Evolutionary conservation across 1,140 invertebrate species (phyloP), one percentile per base, ranked within the genome.

Genomic region (Drosophila kurseongensis): DNA sequence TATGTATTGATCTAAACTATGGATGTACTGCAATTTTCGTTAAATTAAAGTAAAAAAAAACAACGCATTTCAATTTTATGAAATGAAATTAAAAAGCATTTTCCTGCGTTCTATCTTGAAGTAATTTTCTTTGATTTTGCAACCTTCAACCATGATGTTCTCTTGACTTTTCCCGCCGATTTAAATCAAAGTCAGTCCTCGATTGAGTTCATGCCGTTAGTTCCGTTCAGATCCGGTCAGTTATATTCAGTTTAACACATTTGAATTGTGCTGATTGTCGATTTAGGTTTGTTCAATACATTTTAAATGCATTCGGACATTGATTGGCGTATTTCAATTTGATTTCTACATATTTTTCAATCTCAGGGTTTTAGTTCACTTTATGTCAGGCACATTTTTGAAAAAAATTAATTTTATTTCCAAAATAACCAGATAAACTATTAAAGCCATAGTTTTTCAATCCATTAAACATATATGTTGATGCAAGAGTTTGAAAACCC

Each of bases 261-360:
- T 52, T 51, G 16, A 23, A 48, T 67, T 55, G 50, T 32, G 38
- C 36, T 51, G 29, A 38, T 38, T 63, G 5, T 3, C 12, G 23
- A 59, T 23, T 59, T 29, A 36, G 58, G 10, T 63, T 62, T 18
- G 14, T n/a, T 62, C 32, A 32, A 41, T 62, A 29, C 60, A 65
- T 65, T 65, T 44, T 0, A 42, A 68, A 68, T 71, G 63, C 66
- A 68, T 45, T 55, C 23, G 62, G 62, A 69, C 41, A 68, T 67
- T 67, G 62, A 68, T 67, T 66, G 65, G 23, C 13, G n/a, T 14
- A 9, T 9, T 18, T 42, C n/a, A 32, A 50, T 32, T 61, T 23
- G 42, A 38, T 35, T 47, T 42, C 18, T 23, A 55, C 55, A 16
- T 45, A 6, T 13, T 52, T 32, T 32, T 8, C 29, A 7, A 32